Evolutionary conservation across 2,113 vertebrate species (phyloP).

Genomic region (Cryptoleucopteryx plumbea): DNA sequence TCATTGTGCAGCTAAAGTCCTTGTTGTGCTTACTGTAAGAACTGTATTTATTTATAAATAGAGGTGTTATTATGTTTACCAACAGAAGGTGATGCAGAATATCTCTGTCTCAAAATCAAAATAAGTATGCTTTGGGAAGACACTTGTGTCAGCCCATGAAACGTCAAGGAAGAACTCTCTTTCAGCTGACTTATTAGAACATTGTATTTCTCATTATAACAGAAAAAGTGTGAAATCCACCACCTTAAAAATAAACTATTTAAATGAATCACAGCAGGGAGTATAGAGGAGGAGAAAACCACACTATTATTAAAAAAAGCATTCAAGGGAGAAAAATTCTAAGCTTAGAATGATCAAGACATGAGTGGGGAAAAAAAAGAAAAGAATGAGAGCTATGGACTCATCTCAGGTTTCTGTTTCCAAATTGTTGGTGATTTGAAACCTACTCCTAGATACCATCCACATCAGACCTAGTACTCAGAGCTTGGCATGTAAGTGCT

Average conservation of each 20-base stretch:
- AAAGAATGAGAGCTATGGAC: neutral
- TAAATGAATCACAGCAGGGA: neutral
- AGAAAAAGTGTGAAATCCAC: neutral
- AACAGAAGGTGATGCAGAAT: neutral
- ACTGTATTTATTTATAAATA: neutral
- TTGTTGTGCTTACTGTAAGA: neutral
- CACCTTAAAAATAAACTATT: neutral
- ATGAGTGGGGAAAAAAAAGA: neutral
- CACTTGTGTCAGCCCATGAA: neutral
- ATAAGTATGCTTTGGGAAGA: neutral
- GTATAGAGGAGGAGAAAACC: neutral
- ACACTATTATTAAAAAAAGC: neutral
- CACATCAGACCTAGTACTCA: neutral
- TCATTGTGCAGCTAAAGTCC: neutral
- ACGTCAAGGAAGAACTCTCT: neutral
- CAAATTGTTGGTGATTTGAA: neutral
- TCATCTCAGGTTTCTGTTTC: neutral
- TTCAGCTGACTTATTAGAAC: neutral
- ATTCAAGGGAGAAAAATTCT: neutral
- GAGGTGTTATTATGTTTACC: neutral
- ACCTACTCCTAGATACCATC: neutral
- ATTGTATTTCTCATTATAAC: neutral
- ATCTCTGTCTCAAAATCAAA: neutral
- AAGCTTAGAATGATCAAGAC: neutral
- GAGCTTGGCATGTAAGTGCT: neutral